Conservation (phyloP, 2,797 vertebrate genomes). For the Monodelphis domestica region DNA sequence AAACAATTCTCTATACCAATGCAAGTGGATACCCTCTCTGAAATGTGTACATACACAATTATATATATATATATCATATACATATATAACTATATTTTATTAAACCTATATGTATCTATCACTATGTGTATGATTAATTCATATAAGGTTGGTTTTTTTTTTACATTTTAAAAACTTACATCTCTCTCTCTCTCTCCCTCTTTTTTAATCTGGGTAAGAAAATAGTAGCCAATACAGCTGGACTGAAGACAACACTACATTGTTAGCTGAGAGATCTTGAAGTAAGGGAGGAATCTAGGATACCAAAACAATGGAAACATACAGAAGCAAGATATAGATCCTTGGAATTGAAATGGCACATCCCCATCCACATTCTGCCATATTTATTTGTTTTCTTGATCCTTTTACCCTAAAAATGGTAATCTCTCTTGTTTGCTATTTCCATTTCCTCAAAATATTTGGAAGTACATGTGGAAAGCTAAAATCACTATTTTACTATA, state of each 20-base stretch:
- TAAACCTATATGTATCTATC: not conserved
- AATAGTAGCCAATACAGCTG: not conserved
- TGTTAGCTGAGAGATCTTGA: not conserved
- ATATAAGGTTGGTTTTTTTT: not conserved
- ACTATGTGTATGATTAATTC: not conserved
- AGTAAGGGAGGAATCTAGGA: not conserved
- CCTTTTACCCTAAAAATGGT: constrained; percentile 16
- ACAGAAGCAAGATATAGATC: not conserved
- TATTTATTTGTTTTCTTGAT: not conserved
- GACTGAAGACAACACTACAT: not conserved
- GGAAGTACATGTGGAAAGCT: not conserved
- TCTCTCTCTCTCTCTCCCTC: not conserved
- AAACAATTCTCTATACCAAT: not conserved
- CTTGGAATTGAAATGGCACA: too few relatives aligned
- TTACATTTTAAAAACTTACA: not conserved
- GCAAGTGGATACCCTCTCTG: not conserved
- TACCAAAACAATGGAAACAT: not conserved
- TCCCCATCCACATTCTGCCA: too few relatives aligned
- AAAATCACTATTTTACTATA: not conserved
- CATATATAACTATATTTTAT: not conserved
- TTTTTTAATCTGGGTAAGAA: not conserved
- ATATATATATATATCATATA: too few relatives aligned
- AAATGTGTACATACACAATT: not conserved
- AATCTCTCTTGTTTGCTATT: not conserved
- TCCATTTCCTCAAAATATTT: not conserved